Base-by-base conservation (phyloP, 2,888 invertebrate genomes). In the Argyra leucocephala region DNA sequence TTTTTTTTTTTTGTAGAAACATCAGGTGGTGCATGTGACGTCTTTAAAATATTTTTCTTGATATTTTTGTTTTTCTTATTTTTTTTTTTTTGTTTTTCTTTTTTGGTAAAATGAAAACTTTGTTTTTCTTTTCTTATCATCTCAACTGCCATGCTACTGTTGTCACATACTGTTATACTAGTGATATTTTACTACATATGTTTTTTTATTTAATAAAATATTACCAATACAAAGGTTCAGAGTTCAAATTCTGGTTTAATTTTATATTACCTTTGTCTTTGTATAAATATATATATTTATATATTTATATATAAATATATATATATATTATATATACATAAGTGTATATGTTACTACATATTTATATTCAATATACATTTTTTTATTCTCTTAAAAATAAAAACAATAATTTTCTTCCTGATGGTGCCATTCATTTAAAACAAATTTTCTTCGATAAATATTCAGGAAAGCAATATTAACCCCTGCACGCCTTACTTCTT, bases 1-100 rank as follows among this genome's bases (percentile, higher is more conserved):
- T 18, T n/a, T 48, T 9, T 15, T 48, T 48, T 18, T 37, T 37
- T 5, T 37, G n/a, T 63, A 24, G 57, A 37, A 66, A 63, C 64
- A 64, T 64, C 66, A 66, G 66, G 64, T 66, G 66, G 59, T 66
- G 66, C 62, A 66, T 62, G 63, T 66, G 66, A 66, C 66, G 58
- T 62, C 63, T 61, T 66, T n/a, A n/a, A n/a, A n/a, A n/a, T n/a
- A n/a, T n/a, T n/a, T n/a, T n/a, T n/a, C n/a, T 66, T 66, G 64
- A 66, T 66, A 66, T 66, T 66, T 62, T 37, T 12, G 5, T 22
- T 59, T 22, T 23, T 59, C 5, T 24, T 9, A 31, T 24, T 61
- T 61, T 61, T n/a, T 22, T 15, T 61, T 7, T 61, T 60, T 61
- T 61, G n/a, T 3, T 61, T 31, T 60, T n/a, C n/a, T n/a, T n/a